Conservation (phyloP, 2,888 invertebrate genomes). For the Pollenia angustigena region DNA sequence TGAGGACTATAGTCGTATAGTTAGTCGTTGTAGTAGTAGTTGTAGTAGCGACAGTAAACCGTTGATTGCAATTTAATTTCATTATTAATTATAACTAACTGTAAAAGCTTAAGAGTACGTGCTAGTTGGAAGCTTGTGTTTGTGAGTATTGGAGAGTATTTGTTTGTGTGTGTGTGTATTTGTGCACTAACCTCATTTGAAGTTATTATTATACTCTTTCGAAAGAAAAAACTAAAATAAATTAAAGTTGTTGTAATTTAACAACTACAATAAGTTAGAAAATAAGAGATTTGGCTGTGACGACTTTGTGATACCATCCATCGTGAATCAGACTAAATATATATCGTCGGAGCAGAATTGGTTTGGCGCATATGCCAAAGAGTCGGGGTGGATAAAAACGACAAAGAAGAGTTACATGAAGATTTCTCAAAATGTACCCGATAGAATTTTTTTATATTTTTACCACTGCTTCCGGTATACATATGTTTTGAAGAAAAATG, state of each 20-base stretch:
- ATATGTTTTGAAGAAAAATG: no score
- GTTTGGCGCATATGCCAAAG: no score
- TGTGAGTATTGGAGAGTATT: conserved; percentile 1
- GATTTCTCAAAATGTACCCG: no score
- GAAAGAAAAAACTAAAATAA: conserved; percentile 57
- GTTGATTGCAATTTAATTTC: conserved; percentile 73
- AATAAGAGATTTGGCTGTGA: background rate
- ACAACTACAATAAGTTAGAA: conserved; percentile 7
- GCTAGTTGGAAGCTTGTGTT: background rate
- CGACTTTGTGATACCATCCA: no score
- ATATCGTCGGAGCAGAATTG: no score
- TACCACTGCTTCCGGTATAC: no score
- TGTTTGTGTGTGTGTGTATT: conserved; percentile 39
- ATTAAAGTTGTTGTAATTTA: conserved; percentile 49
- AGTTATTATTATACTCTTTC: conserved; percentile 68
- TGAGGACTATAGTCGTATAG: background rate
- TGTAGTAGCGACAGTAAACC: conserved; percentile 48
- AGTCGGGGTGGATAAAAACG: no score
- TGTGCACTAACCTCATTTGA: conserved; percentile 66
- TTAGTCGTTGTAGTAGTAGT: conserved; percentile 21
- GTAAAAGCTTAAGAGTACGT: conserved; percentile 50
- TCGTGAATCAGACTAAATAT: no score
- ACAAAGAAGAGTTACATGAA: no score
- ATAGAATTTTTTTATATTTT: no score
- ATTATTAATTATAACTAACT: conserved; percentile 71